Conservation (phyloP, 2,797 vertebrate species). For the Limosa lapponica region DNA sequence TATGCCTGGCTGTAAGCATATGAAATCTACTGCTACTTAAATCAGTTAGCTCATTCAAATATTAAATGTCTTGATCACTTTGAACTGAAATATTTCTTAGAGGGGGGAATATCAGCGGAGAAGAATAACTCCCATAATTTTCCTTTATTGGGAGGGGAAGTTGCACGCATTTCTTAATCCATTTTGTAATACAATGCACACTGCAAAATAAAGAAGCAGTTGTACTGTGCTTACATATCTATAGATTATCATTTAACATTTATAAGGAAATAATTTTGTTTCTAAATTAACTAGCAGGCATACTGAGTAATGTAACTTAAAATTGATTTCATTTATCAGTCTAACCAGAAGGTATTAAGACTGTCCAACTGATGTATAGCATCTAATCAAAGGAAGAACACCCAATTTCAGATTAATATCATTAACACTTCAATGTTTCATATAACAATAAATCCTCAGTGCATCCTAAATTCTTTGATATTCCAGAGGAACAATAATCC, state of each 20-base stretch:
- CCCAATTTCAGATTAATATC: conserved; percentile 53
- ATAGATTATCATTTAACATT: conserved; percentile 14
- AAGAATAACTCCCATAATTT: neutral
- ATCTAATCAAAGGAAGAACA: conserved; percentile 64
- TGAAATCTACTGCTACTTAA: neutral
- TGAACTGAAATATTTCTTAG: neutral
- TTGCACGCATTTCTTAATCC: neutral
- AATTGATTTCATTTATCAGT: conserved; percentile 67
- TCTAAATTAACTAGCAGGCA: conserved; percentile 46
- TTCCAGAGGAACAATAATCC: conserved; percentile 64
- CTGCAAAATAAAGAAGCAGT: neutral
- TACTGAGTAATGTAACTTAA: conserved; percentile 51
- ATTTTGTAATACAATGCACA: neutral
- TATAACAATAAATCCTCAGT: conserved; percentile 66
- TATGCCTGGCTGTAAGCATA: neutral
- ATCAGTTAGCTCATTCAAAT: neutral
- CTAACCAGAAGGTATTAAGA: conserved; percentile 57
- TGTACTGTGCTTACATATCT: neutral
- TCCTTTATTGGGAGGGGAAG: neutral
- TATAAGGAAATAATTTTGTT: conserved; percentile 52
- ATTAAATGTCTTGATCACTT: neutral
- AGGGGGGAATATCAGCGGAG: neutral
- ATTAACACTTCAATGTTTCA: conserved; percentile 56
- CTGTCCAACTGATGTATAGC: conserved; percentile 64
- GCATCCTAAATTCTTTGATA: conserved; percentile 60